These are phyloP conservation scores for Platycnemis pennipes DNA, from an alignment of 2,888 invertebrate species.

Conservation along the genomic window DNA sequence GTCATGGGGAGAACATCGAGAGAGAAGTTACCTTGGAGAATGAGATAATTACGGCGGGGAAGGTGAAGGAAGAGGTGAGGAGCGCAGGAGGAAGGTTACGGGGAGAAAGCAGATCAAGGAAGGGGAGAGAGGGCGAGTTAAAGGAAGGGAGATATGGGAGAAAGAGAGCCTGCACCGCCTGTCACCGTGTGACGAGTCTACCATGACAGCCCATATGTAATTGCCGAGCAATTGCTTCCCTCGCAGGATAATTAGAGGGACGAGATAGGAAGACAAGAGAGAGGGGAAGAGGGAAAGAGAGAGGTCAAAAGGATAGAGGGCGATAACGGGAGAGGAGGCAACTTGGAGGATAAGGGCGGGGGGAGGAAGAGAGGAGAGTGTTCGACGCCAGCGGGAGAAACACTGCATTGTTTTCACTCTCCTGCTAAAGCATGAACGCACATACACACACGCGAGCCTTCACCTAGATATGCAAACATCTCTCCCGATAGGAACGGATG, in stretches of 20 bases:
- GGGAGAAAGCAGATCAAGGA: not conserved
- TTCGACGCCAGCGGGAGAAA: not conserved
- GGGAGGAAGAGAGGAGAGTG: not conserved
- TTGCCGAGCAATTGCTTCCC: constrained; percentile 69
- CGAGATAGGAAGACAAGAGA: not conserved
- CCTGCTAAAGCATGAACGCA: too few relatives aligned
- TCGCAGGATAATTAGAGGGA: constrained; percentile 28
- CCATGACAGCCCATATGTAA: constrained; percentile 71
- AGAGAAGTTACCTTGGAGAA: not conserved
- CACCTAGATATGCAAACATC: not conserved
- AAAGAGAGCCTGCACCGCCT: constrained; percentile 64
- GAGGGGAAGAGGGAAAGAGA: not conserved
- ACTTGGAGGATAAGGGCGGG: not conserved
- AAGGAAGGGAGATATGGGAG: not conserved
- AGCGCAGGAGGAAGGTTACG: not conserved
- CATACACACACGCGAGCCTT: too few relatives aligned
- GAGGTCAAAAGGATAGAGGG: constrained; percentile 54
- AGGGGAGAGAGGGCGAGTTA: not conserved
- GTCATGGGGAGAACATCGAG: not conserved
- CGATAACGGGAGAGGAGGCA: constrained; percentile 56
- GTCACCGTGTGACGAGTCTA: constrained; percentile 71
- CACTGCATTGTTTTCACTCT: constrained; percentile 41
- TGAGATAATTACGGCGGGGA: not conserved
- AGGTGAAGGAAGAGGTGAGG: not conserved
- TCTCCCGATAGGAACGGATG: constrained; percentile 43